Base-by-base conservation (phyloP, 2,113 vertebrate genomes). In the Myotis lucifugus region DNA sequence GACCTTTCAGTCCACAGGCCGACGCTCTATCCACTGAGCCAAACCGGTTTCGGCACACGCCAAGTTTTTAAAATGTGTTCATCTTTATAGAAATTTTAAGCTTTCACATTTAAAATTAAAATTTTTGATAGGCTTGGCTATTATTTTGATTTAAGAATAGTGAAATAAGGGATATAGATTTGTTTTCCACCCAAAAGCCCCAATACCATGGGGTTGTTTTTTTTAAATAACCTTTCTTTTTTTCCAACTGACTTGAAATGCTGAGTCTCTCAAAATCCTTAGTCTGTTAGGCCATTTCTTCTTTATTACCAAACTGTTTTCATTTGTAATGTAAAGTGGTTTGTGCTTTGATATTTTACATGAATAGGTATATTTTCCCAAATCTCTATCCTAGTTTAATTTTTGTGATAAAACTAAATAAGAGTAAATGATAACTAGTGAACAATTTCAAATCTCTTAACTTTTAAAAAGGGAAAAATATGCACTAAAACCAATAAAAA, bases 381-480 rank as follows among this genome's bases (percentile, higher is more conserved):
- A 82, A 61, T 82, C 54, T 82, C 15, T 42, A 42, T 27, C 27
- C 25, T 61, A 11, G 25, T 82, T 86, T 91, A 90, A 56, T 83
- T 93, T 95, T 77, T 54, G 91, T 87, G 69, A 90, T 61, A 29
- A 61, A 59, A 70, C 29, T 81, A 90, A 69, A 74, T 92, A 66
- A 78, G 32, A 37, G 73, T 70, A 70, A 42, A 34, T 88, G 34
- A 6, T 86, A 77, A 64, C 23, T 54, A 76, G 42, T 40, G 67
- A 90, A 37, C 42, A 66, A 17, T 48, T 82, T 92, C 12, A 93
- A 95, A 48, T 95, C 42, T 50, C 27, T 70, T 85, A 82, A 76
- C 7, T 85, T 88, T 89, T 74, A 67, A 50, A 54, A 90, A 70
- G 34, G 5, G 6, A 59, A 25, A 67, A 79, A 52, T 73, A 66